Base-by-base conservation (phyloP, 2,888 invertebrate genomes). In the Bruchidius siliquastri region DNA sequence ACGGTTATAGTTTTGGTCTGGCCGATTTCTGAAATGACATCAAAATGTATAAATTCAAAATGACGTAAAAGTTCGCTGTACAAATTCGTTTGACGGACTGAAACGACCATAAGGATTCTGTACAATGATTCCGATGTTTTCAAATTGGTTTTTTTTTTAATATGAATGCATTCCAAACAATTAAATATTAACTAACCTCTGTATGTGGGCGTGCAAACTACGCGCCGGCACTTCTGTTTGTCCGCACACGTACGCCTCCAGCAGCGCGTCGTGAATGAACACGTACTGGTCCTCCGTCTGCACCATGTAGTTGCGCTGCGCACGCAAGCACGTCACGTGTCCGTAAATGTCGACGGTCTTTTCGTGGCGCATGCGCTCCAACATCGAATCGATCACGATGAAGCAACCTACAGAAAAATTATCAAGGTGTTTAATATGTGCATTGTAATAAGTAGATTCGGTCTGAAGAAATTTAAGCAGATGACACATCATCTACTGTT, bases 241-340 rank as follows among this genome's bases (percentile, higher is more conserved):
- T 0, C 98, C 99, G 84, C 98, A 98, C 77, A 97, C 94, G 8
- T 98, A 97, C 3, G 99, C 99, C 87, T 99, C 99, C 73, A 98
- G 88, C 22, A 99, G 91, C 1, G 99, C 96, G 85, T 99, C 99
- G 85, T 99, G 98, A 80, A 99, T 99, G 88, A 99, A 99, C 79
- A 99, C 96, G 87, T 99, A 99, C 87, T 99, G 99, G 87, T 98
- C 98, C 87, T 98, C 98, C 20, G 98, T 99, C 87, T 97, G 97
- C 30, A 99, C 99, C 99, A 99, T 99, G 88, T 99, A 99, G 87
- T 99, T 99, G 72, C 99, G 92, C 87, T 99, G 99, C 22, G 99
- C 97, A 76, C 99, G 91, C 78, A 99, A 90, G 85, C 97, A 97
- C 20, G 99, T 99, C 67, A 99, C 99, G 88, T 99, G 99, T 10